Conservation (phyloP, 2,113 vertebrate species). For the Butorides virescens region DNA sequence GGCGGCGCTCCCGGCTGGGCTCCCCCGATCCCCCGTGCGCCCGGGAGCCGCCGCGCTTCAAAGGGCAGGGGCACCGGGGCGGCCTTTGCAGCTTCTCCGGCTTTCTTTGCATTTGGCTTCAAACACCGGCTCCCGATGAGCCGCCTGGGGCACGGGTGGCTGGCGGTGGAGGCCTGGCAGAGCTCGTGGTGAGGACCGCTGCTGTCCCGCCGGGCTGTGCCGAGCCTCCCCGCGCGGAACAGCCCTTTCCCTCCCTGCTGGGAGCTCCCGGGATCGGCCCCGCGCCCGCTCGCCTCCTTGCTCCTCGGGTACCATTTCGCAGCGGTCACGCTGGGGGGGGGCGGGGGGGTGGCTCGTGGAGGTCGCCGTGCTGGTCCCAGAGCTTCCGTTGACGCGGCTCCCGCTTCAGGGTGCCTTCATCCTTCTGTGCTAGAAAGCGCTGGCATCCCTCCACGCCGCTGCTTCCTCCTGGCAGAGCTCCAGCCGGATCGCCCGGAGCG, state of each 20-base stretch:
- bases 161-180: background rate
- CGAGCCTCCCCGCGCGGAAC: background rate
- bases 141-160: background rate
- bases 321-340: background rate
- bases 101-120: background rate
- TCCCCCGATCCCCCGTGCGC: fast-evolving
- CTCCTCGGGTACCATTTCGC: background rate
- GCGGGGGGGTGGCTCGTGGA: background rate
- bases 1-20: background rate
- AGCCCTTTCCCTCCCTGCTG: background rate
- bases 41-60: too few species aligned
- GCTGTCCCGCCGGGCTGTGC: fast-evolving
- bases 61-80: background rate
- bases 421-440: background rate
- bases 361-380: background rate
- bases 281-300: fast-evolving
- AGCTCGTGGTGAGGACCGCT: fast-evolving
- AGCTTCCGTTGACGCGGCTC: background rate
- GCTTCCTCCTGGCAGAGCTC: background rate
- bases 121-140: background rate
- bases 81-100: background rate
- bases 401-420: background rate
- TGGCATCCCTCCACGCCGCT: background rate
- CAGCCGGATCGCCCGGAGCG: background rate
- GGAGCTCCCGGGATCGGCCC: background rate